phyloP scores from a whole-genome alignment of 2,113 vertebrate genomes.

The Sylvicapra grimmia region DNA sequence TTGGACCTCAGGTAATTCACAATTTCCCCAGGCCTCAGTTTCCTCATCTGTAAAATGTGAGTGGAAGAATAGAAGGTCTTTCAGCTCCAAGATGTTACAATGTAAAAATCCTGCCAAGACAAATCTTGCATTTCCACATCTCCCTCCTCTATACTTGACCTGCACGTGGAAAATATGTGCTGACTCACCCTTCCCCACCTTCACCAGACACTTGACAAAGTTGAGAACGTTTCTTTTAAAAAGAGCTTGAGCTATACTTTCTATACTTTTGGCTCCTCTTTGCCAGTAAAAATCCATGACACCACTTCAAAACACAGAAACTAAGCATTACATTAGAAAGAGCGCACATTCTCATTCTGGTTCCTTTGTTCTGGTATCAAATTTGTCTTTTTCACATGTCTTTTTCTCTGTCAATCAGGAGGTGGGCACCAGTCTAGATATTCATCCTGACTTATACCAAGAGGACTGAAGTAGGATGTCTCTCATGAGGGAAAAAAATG shows the following conservation, averaged over 20 bases:
- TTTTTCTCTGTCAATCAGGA: not conserved
- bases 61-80: not conserved
- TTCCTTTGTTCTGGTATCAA: not conserved
- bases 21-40: not conserved
- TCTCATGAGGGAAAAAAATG: not conserved
- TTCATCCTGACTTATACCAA: not conserved
- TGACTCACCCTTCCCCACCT: conserved; percentile 45
- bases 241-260: conserved; percentile 5
- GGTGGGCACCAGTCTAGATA: not conserved
- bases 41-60: not conserved
- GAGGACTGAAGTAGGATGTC: not conserved
- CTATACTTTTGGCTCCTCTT: not conserved
- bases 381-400: not conserved
- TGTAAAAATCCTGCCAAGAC: conserved; percentile 30
- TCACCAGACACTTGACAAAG: conserved; percentile 45
- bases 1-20: not conserved
- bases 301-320: not conserved
- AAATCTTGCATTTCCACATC: conserved; percentile 30
- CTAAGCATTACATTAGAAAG: not conserved
- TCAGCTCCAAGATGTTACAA: not conserved
- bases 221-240: conserved; percentile 21
- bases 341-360: not conserved
- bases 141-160: conserved; percentile 10
- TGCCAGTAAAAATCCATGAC: not conserved
- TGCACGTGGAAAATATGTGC: conserved; percentile 37